Evolutionary conservation across 2,797 vertebrate genomes (phyloP), one percentile per base, ranked within the genome.

Genomic region (Pipistrellus kuhlii): DNA sequence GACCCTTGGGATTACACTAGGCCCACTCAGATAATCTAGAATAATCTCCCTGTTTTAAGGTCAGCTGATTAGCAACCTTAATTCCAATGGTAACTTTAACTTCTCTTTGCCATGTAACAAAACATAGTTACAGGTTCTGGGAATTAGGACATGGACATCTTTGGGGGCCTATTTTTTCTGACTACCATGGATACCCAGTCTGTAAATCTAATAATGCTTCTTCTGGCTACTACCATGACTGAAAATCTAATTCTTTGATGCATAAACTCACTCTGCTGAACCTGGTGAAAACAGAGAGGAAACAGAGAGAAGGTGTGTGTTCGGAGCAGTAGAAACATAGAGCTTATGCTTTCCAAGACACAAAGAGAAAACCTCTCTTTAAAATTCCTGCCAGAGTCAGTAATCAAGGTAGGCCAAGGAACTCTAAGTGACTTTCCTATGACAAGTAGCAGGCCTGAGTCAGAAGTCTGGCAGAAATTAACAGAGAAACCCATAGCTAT

Each of bases 371-470:
- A 80, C 44, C 7, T 6, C 3, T 72, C 62, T 90, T 81, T 82
- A 77, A 94, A 90, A 88, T 62, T 72, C 62, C 41, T 38, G 41
- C 25, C 53, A 68, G 46, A 78, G 32, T 21, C 62, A 38, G 8
- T 53, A 91, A 55, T 94, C 85, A 77, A 88, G 41, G 13, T 68
- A 94, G 69, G 30, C 32, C n/a, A 13, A 83, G 14, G 25, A n/a
- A 69, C 30, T 68, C 46, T 64, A 38, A 72, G 32, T 55, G 51
- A 64, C 55, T 73, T 35, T 66, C 51, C 62, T 12, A 25, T 82
- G 75, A 88, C 83, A 88, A 85, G 68, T 20, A 76, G 72, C 41
- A 85, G 38, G 20, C 85, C 92, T 62, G 64, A 80, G 25, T 88
- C 55, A 94, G 57, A 55, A 59, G 27, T n/a, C 46, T 75, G 27